Base-by-base conservation (phyloP, 2,797 vertebrate species). In the Botia kubotai region DNA sequence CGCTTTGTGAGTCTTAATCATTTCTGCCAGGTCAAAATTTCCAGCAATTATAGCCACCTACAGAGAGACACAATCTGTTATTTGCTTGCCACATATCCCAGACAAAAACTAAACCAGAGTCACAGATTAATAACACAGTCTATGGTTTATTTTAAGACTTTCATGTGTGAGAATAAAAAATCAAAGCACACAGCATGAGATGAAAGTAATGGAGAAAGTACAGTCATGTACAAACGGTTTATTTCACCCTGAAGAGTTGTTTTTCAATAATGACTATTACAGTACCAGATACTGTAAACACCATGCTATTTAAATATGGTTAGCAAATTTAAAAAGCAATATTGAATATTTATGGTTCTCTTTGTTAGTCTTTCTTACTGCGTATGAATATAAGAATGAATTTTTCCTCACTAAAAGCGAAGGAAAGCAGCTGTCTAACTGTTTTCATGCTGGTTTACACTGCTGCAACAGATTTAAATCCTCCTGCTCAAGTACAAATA, bases 1-100 rank as follows among this genome's bases (percentile, higher is more conserved):
- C 90, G 93, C 94, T 95, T 98, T 99, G 94, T 99, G 98, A 90
- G 95, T 97, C 95, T 99, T 99, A 92, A 99, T 96, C 89, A 99
- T 97, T 93, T 99, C 98, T 7, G 97, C 98, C 89, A 99, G 94
- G 87, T 99, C 98, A 87, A 99, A 99, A 87, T 99, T 99, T 89
- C 98, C 98, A 83, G 98, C 98, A 50, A 99, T 97, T 88, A 99
- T 99, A 85, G 98, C 98, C 91, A 99, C 97, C 96, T 97, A 80
- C 0, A 83, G 36, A 69, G 62, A 69, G 29, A 83, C 72, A 72
- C 17, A 33, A 33, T 33, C 33, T 33, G 33, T 33, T 33, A 33
- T 33, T 33, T 33, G 33, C 33, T 3, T 33, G 33, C 33, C 33
- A 33, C 33, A 33, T 5, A 33, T 33, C 4, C 33, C 33, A 1